Evolutionary conservation across 2,113 vertebrate species (phyloP), one percentile per base, ranked within the genome.

Genomic region (Otis tarda): DNA sequence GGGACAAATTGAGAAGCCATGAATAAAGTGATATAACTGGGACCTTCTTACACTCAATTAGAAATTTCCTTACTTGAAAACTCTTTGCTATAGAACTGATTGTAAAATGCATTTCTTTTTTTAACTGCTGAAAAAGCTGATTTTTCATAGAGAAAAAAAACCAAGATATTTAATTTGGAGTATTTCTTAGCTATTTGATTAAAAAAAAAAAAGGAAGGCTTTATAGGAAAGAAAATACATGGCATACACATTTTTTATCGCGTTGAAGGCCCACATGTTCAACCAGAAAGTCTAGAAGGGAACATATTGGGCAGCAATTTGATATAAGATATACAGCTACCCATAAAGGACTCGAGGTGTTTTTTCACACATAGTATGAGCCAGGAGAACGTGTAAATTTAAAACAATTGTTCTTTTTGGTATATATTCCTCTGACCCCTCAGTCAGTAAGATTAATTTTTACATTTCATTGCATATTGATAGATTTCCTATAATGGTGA

Each of bases 231-330:
- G 12, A 21, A 68, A 73, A 45, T 16, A 49, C 3, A 50, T 27
- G 17, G 6, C 17, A 64, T 61, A 37, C 6, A n/a, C 4, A 14
- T 33, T 67, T 92, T 93, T 78, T 4, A 22, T 6, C 31, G 20
- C 63, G 23, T 50, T 64, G 52, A 77, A 83, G 82, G 23, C 6
- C 49, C 33, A 8, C 0, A 1, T 52, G 12, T 67, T 37, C 37
- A 37, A 10, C 7, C 10, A 81, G 47, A 59, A 86, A 83, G 11
- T 47, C 21, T 49, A 52, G 33, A 75, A 70, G 5, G 14, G 37
- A 64, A 61, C 27, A 79, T 19, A 41, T 3, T 0, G 0, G 5
- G 23, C 12, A 59, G 7, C 12, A 12, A 49, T 14, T 49, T 27
- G 19, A 25, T 69, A 3, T 35, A 30, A 78, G 15, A 24, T 18